These are phyloP conservation scores for Noctua janthe DNA, from an alignment of 2,888 invertebrate species.

Conservation along the genomic window DNA sequence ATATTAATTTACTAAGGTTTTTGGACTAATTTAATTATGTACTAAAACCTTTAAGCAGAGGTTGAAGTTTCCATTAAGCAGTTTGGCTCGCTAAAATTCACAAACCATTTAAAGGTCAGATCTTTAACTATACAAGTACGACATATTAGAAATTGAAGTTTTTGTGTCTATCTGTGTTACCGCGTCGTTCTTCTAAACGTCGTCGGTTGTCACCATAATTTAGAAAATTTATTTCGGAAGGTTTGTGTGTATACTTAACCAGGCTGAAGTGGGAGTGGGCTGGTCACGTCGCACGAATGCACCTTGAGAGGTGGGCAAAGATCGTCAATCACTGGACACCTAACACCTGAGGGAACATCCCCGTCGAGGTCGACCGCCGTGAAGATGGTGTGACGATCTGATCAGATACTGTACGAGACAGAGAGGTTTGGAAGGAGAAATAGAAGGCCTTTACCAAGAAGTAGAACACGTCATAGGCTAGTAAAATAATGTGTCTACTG, in stretches of 20 bases:
- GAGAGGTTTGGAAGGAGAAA: neutral
- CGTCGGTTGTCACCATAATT: neutral
- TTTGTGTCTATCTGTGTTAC: neutral
- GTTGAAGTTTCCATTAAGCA: slow-evolving; percentile 4
- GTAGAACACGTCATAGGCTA: too few species aligned
- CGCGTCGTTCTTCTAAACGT: neutral
- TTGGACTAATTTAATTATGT: neutral
- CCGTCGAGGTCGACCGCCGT: neutral
- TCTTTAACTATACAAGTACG: neutral
- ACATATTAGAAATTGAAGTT: neutral
- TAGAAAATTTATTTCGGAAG: neutral
- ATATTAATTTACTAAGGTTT: neutral
- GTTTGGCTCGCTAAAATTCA: neutral
- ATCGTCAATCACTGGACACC: neutral
- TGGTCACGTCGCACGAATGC: neutral
- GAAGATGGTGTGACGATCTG: neutral
- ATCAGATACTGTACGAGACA: neutral
- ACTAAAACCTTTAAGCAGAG: slow-evolving; percentile 2
- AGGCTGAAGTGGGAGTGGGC: neutral
- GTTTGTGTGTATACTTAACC: neutral
- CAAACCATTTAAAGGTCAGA: slow-evolving; percentile 1
- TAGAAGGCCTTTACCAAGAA: neutral
- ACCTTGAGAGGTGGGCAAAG: neutral
- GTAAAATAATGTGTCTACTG: too few species aligned
- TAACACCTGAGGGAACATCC: neutral